Percentiles rank a stretch among this genome's conserved stretches.
Conservation (phyloP, 2,113 vertebrate genomes). For the Ammospiza caudacuta region DNA sequence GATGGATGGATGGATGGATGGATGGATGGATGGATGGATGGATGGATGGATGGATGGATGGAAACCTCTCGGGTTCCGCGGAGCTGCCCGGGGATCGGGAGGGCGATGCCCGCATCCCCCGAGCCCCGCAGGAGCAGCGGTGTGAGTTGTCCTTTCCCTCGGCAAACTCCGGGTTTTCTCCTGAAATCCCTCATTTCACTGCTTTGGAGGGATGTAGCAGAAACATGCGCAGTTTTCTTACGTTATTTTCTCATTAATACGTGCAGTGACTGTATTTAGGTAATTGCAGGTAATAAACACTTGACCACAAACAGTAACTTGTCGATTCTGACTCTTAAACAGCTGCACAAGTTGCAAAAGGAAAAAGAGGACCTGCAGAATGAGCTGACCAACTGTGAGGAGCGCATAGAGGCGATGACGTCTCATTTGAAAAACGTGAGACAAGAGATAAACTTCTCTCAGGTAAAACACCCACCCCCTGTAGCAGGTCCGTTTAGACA, state of each 20-base stretch:
- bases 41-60: not conserved
- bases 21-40: no score
- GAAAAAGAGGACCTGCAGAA: slow-evolving; percentile 75
- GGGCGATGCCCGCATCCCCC: not conserved
- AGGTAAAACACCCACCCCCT: slow-evolving; percentile 66
- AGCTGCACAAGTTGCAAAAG: slow-evolving; percentile 79
- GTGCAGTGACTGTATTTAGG: not conserved
- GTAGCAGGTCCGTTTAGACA: rapidly evolving
- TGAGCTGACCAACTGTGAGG: slow-evolving; percentile 72
- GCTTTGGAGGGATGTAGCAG: rapidly evolving
- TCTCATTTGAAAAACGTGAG: slow-evolving; percentile 81
- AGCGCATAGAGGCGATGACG: slow-evolving; percentile 74
- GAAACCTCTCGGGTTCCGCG: rapidly evolving
- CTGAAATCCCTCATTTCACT: rapidly evolving
- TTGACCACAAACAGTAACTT: not conserved
- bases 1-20: no score
- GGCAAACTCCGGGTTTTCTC: not conserved
- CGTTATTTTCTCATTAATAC: rapidly evolving
- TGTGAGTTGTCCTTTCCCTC: not conserved
- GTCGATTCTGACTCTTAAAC: not conserved
- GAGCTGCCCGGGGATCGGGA: not conserved
- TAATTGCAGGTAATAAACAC: not conserved
- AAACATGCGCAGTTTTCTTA: not conserved
- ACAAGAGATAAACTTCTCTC: slow-evolving; percentile 82
- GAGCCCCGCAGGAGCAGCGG: not conserved